A percentile compares a stretch with the other conserved stretches of the same genome.
Conservation (phyloP, 2,113 vertebrate species). For the Ramphastos sulfuratus region DNA sequence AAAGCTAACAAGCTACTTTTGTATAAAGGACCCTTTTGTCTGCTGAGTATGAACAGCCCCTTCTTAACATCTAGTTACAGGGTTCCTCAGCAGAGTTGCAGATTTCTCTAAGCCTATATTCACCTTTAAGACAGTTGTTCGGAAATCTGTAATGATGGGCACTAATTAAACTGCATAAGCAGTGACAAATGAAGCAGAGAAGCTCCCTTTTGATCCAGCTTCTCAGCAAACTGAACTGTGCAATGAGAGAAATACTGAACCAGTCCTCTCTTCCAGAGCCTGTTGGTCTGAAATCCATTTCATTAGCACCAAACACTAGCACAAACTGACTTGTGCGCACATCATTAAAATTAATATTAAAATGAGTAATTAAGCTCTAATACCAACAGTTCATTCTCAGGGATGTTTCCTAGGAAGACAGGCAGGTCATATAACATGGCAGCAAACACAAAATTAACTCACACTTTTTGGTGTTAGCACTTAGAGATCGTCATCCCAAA, state of each 20-base stretch:
- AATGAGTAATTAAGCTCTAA: neutral
- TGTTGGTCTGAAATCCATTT: neutral
- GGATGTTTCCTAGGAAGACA: neutral
- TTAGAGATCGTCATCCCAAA: neutral
- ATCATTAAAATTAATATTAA: neutral
- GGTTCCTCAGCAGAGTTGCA: neutral
- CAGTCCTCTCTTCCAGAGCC: fast-evolving
- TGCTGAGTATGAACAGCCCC: neutral
- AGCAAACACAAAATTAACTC: neutral
- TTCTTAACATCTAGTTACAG: constrained; percentile 33
- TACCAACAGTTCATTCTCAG: neutral
- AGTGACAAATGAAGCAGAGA: constrained; percentile 19
- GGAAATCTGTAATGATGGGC: neutral
- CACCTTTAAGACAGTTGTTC: constrained; percentile 28
- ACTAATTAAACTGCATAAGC: constrained; percentile 20
- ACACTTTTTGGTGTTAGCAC: neutral
- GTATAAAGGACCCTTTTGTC: constrained; percentile 35
- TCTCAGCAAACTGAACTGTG: neutral
- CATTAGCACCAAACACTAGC: neutral
- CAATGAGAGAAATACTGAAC: neutral
- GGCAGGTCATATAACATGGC: neutral
- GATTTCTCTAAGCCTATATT: neutral
- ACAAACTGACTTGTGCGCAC: neutral
- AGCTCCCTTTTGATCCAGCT: neutral
- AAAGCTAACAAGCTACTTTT: constrained; percentile 63